phyloP scores from a whole-genome alignment of 2,113 vertebrate species.

The Pogona vitticeps region DNA sequence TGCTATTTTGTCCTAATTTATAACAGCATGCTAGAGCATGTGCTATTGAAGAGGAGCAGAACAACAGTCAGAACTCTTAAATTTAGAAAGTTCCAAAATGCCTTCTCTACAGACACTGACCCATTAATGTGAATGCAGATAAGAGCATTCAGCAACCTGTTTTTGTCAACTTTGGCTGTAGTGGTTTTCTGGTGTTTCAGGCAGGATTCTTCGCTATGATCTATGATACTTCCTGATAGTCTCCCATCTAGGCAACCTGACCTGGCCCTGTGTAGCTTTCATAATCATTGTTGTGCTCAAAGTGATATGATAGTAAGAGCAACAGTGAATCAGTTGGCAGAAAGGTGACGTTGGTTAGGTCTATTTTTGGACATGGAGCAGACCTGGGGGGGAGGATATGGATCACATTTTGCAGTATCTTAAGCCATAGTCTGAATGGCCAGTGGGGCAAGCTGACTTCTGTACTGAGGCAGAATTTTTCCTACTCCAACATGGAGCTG shows the following conservation, averaged over 20 bases:
- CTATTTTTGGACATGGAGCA: neutral
- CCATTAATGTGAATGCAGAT: no score
- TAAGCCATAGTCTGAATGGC: neutral
- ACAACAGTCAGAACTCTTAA: no score
- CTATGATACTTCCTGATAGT: no score
- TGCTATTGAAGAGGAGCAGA: no score
- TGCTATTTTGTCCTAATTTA: no score
- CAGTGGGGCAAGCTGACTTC: neutral
- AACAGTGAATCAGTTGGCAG: neutral
- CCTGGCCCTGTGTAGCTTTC: neutral
- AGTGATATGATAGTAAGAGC: neutral
- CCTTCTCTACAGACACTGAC: no score
- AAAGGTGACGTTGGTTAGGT: neutral
- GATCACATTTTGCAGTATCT: neutral
- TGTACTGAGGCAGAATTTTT: neutral
- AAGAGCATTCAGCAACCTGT: no score
- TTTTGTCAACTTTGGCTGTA: no score
- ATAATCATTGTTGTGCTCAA: neutral
- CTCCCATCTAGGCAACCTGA: neutral
- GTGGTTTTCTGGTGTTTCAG: no score
- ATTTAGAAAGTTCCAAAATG: no score
- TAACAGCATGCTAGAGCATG: no score
- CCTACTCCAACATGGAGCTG: neutral
- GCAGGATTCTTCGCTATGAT: neutral
- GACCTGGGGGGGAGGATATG: neutral